Evolutionary conservation across 1,140 invertebrate species (phyloP).

Genomic region (Drosophila auraria): DNA sequence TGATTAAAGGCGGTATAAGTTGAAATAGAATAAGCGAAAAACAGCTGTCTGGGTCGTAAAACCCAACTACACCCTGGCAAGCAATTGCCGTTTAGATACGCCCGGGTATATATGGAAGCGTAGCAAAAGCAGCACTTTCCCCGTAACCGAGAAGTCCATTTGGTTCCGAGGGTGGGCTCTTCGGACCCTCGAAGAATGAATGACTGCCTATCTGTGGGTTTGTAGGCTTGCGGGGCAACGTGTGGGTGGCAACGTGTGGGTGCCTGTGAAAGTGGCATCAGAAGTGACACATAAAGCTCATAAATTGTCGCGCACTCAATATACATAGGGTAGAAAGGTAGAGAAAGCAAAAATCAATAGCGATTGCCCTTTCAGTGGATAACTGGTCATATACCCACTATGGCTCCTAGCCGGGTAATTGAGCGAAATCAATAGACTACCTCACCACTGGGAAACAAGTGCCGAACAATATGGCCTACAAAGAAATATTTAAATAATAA

Average conservation of each 20-base stretch:
- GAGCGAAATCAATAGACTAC: conserved; percentile 57
- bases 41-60: conserved; percentile 79
- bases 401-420: conserved; percentile 6
- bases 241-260: conserved; percentile 14
- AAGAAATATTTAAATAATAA: conserved; percentile 11
- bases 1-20: conserved; percentile 50
- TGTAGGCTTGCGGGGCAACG: conserved; percentile 13
- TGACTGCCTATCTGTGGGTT: conserved; percentile 40
- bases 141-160: conserved; percentile 75
- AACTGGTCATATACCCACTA: conserved; percentile 38
- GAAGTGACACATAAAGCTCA: conserved; percentile 82
- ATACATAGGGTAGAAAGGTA: conserved; percentile 46
- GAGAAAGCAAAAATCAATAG: conserved; percentile 70
- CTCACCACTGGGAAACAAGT: conserved; percentile 1
- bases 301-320: conserved; percentile 78
- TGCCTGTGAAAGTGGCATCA: conserved; percentile 79
- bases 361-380: conserved; percentile 57
- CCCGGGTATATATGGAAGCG: conserved; percentile 19
- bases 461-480: not conserved
- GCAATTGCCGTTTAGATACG: conserved; percentile 80
- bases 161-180: conserved; percentile 29
- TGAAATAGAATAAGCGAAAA: conserved; percentile 33
- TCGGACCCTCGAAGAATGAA: conserved; percentile 44
- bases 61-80: conserved; percentile 75
- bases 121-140: conserved; percentile 32